Base-by-base conservation (phyloP, 2,113 vertebrate genomes). In the Etia nguti region DNA sequence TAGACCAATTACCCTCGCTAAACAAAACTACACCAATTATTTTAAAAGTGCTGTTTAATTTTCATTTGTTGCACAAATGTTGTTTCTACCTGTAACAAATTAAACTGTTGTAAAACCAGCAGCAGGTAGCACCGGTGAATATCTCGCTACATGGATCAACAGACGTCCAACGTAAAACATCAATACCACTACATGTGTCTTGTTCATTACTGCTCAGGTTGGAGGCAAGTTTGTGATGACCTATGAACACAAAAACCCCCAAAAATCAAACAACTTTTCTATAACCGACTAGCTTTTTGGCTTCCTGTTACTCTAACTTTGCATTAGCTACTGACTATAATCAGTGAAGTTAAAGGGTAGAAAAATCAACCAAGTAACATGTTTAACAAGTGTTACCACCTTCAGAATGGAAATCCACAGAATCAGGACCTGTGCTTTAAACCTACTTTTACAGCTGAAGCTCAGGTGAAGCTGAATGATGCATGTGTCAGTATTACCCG, bases 371-470 rank as follows among this genome's bases (percentile, higher is more conserved):
- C 2, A 4, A 16, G 22, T 20, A 77, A 77, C 70, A 50, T 8
- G 26, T 75, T 20, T 50, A 75, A 41, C 43, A 82, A 36, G 84
- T n/a, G 70, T 77, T 20, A 43, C 81, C 43, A 7, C 87, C 52
- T 84, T 77, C 90, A 93, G 88, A 91, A 90, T 88, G 89, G 88
- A 91, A 91, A 92, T 82, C 31, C 55, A 86, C 10, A 43, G 12
- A 26, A 83, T 26, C 24, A 79, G 29, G 48, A 84, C n/a, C 54
- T 92, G 90, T 86, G 89, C 86, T 81, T 82, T 16, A 62, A 50
- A 57, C 12, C 46, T 59, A 18, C 34, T 10, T 7, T 7, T 75
- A 48, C 52, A 57, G 24, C 24, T 5, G 43, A 75, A 18, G 24
- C 15, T 75, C 70, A 75, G 9, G 24, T n/a, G 8, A n/a, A 8